Evolutionary conservation across 2,888 invertebrate species (phyloP).

Genomic region (Trissonchulus sp.): DNA sequence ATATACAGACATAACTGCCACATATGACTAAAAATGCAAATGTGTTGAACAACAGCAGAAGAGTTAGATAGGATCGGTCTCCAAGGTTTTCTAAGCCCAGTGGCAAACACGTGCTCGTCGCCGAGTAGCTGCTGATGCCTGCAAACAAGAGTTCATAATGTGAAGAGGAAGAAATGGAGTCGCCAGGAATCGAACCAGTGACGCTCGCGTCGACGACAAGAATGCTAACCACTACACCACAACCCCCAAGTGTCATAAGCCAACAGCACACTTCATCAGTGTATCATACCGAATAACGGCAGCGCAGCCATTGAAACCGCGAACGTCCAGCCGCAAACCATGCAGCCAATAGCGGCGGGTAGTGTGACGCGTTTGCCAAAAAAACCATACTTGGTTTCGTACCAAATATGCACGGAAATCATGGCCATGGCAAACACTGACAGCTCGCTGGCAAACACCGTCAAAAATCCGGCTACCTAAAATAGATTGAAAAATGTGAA

Average conservation of each 20-base stretch:
- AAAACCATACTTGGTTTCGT: conserved; percentile 62
- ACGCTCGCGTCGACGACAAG: too few species aligned
- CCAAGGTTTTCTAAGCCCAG: conserved; percentile 76
- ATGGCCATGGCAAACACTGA: conserved; percentile 92
- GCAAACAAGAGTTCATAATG: conserved; percentile 82
- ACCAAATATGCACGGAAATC: conserved; percentile 71
- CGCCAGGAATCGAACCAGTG: conserved; percentile 78
- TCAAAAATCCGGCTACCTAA: conserved; percentile 82
- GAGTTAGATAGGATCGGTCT: conserved; percentile 79
- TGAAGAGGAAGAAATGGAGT: conserved; percentile 80
- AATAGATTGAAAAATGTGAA: too few species aligned
- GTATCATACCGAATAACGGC: conserved; percentile 77
- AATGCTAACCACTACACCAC: too few species aligned
- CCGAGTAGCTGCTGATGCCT: conserved; percentile 87
- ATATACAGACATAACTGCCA: neutral
- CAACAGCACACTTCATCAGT: too few species aligned
- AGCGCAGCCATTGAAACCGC: conserved; percentile 76
- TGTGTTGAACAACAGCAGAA: conserved; percentile 83
- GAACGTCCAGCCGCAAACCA: conserved; percentile 87
- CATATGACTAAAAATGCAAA: conserved; percentile 78
- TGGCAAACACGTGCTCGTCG: conserved; percentile 91
- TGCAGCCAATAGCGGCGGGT: conserved; percentile 81
- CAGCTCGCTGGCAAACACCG: conserved; percentile 80
- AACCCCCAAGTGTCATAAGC: conserved; percentile 77
- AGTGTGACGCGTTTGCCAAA: conserved; percentile 87